Evolutionary conservation across 2,113 vertebrate genomes (phyloP).

Genomic region (Tylochromis polylepis): DNA sequence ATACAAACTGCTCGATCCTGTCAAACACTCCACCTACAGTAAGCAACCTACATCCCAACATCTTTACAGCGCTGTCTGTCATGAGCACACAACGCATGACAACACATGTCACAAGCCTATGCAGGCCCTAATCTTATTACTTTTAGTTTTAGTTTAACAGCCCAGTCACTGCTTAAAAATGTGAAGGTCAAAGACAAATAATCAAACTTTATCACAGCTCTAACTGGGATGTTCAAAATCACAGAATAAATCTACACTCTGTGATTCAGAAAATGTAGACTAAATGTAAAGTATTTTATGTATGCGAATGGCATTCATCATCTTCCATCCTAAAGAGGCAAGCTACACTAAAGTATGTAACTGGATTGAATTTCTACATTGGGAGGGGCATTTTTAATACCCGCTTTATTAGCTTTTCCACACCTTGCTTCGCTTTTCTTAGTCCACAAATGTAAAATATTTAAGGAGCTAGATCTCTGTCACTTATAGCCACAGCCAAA

Average conservation of each 20-base stretch:
- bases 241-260: background rate
- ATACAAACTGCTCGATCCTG: background rate
- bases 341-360: background rate
- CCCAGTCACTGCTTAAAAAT: background rate
- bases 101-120: background rate
- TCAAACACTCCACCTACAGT: background rate
- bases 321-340: background rate
- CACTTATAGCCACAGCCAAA: conserved; percentile 9
- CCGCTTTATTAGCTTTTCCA: background rate
- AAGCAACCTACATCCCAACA: background rate
- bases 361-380: background rate
- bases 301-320: background rate
- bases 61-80: background rate
- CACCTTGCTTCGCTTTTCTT: background rate
- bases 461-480: background rate
- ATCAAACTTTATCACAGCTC: background rate
- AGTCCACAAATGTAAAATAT: background rate
- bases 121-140: background rate
- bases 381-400: background rate
- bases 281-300: background rate
- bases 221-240: background rate
- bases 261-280: background rate
- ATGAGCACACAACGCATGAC: background rate
- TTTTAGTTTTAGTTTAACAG: background rate
- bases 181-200: background rate